Conservation (phyloP, 2,888 invertebrate species). For the Agrochola macilenta region DNA sequence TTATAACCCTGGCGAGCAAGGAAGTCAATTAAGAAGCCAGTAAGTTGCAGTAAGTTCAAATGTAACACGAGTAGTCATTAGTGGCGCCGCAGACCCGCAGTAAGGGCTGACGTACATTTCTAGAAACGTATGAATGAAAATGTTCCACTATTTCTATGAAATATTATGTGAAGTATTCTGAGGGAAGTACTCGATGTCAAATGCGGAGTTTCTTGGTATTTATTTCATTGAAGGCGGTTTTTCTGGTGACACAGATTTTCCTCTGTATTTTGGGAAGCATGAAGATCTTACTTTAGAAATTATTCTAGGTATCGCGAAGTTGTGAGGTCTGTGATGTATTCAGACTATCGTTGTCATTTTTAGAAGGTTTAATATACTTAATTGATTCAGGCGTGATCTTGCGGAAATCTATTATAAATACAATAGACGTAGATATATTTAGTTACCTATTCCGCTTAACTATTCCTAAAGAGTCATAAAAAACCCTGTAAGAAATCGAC, state of each 20-base stretch:
- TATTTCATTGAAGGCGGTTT: not conserved
- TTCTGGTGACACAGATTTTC: conserved; percentile 5
- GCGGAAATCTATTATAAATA: too few relatives aligned
- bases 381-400: too few relatives aligned
- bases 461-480: too few relatives aligned
- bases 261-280: not conserved
- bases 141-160: conserved; percentile 30
- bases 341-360: not conserved
- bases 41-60: conserved; percentile 45
- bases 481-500: too few relatives aligned
- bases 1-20: conserved; percentile 17
- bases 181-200: conserved; percentile 1
- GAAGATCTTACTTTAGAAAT: not conserved
- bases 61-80: conserved; percentile 58
- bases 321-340: too few relatives aligned
- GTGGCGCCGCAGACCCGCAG: conserved; percentile 15
- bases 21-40: conserved; percentile 49
- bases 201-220: conserved; percentile 4
- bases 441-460: too few relatives aligned
- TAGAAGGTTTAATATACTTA: not conserved
- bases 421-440: too few relatives aligned
- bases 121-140: conserved; percentile 42
- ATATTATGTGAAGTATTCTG: conserved; percentile 9
- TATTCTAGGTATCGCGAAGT: not conserved
- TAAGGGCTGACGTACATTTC: conserved; percentile 42